A percentile compares a stretch with the other conserved stretches of the same genome.
phyloP scores from a whole-genome alignment of 2,113 vertebrate species.

The Lonchura striata region DNA sequence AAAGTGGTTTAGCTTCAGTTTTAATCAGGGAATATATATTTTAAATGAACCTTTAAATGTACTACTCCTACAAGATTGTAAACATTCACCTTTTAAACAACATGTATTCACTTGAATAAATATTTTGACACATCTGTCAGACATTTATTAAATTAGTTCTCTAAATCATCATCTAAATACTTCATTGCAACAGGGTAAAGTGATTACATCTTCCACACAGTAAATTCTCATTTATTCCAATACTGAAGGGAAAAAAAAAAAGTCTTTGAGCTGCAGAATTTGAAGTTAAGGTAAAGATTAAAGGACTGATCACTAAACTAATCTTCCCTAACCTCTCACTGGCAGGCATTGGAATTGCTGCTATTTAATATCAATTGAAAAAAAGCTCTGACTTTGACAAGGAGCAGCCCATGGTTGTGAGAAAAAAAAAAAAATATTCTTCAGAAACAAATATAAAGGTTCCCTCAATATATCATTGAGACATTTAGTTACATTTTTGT shows the following conservation, averaged over 20 bases:
- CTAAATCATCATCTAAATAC: constrained; percentile 27
- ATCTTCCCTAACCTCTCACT: background rate
- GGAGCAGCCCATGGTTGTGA: background rate
- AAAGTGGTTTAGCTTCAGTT: background rate
- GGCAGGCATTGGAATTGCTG: background rate
- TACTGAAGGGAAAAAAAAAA: background rate
- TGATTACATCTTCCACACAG: background rate
- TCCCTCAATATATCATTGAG: background rate
- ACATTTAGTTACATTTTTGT: background rate
- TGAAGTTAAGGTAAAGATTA: constrained; percentile 40
- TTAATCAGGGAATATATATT: background rate
- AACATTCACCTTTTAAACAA: constrained; percentile 5
- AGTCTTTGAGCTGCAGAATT: background rate
- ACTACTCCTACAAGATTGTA: constrained; percentile 15
- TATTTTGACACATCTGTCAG: constrained; percentile 18
- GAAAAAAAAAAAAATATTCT: background rate
- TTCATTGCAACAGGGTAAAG: background rate
- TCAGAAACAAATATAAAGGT: background rate
- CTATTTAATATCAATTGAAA: background rate
- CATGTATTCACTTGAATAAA: constrained; percentile 9
- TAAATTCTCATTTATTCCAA: constrained; percentile 31
- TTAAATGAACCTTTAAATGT: background rate
- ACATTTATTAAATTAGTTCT: constrained; percentile 23
- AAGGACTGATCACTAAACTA: background rate
- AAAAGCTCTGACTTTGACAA: background rate